Evolutionary conservation across 2,888 invertebrate genomes (phyloP).

Genomic region (Bedellia somnulentella): DNA sequence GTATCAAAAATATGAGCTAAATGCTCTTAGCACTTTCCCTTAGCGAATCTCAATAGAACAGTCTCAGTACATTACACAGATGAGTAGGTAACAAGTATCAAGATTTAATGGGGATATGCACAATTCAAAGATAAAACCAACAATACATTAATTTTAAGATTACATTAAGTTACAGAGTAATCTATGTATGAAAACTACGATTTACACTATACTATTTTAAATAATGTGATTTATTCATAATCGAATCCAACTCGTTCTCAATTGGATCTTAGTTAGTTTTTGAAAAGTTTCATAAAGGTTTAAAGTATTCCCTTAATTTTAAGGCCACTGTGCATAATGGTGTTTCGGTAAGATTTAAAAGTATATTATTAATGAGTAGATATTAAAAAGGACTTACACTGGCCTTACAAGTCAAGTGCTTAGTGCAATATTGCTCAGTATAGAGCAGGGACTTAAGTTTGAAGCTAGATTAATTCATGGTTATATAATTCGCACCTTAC

Average conservation of each 20-base stretch:
- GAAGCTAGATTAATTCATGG: too few species aligned
- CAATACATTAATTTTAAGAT: constrained; percentile 22
- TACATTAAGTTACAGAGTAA: constrained; percentile 20
- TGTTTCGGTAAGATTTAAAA: constrained; percentile 49
- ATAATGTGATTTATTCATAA: too few species aligned
- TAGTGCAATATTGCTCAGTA: too few species aligned
- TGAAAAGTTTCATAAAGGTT: constrained; percentile 39
- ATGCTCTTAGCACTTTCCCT: constrained; percentile 58
- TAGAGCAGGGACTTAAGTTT: too few species aligned
- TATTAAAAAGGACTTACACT: constrained; percentile 28
- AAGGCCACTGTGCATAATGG: constrained; percentile 61
- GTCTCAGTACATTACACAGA: constrained; percentile 60
- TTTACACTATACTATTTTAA: too few species aligned
- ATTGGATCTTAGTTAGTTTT: too few species aligned
- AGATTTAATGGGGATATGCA: constrained; percentile 43
- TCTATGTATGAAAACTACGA: constrained; percentile 34
- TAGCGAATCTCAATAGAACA: constrained; percentile 58
- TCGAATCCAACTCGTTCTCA: too few species aligned
- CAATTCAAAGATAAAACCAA: constrained; percentile 45
- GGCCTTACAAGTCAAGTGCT: constrained; percentile 34
- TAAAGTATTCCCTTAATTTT: constrained; percentile 53
- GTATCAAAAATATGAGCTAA: constrained; percentile 62
- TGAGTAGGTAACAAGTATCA: constrained; percentile 54
- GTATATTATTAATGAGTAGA: constrained; percentile 10
- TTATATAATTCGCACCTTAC: too few species aligned